Conservation (phyloP, 2,113 vertebrate species). For the Shinisaurus crocodilurus region DNA sequence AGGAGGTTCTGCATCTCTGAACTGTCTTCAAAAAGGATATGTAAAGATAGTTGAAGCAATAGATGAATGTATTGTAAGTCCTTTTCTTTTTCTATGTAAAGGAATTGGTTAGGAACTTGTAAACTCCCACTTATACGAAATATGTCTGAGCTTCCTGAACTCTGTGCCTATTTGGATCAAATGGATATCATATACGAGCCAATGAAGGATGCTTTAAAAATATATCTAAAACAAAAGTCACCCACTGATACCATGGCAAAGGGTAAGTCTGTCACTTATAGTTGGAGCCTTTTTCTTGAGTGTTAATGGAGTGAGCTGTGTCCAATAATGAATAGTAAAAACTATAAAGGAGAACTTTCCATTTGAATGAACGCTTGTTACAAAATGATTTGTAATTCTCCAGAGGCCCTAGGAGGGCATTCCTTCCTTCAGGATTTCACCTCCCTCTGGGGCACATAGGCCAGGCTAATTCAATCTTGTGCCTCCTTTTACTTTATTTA, state of each 20-base stretch:
- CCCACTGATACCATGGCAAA: slow-evolving; percentile 31
- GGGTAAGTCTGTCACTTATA: slow-evolving; percentile 43
- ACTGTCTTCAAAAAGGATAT: not conserved
- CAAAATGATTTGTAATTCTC: not conserved
- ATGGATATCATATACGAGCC: slow-evolving; percentile 70
- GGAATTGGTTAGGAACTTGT: slow-evolving; percentile 77
- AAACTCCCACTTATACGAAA: slow-evolving; percentile 68
- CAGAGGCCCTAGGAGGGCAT: too few relatives aligned
- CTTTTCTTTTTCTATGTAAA: slow-evolving; percentile 42
- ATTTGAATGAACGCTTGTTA: not conserved
- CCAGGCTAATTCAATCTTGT: too few relatives aligned
- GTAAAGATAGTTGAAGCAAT: not conserved
- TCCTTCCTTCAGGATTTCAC: too few relatives aligned
- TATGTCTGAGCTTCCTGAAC: slow-evolving; percentile 68
- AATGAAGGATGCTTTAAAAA: slow-evolving; percentile 73
- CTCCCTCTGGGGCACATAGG: too few relatives aligned
- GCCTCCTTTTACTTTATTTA: too few relatives aligned
- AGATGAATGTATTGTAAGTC: not conserved
- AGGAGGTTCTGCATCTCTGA: not conserved
- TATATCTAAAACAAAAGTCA: slow-evolving; percentile 63
- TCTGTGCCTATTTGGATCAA: slow-evolving; percentile 75
- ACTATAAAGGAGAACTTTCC: not conserved
- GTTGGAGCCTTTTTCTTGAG: not conserved
- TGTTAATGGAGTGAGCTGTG: not conserved
- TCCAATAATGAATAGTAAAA: not conserved